A percentile compares a stretch with the other conserved stretches of the same genome.
Evolutionary conservation across 2,797 vertebrate genomes (phyloP).

Genomic region (Neostethus bicornis): DNA sequence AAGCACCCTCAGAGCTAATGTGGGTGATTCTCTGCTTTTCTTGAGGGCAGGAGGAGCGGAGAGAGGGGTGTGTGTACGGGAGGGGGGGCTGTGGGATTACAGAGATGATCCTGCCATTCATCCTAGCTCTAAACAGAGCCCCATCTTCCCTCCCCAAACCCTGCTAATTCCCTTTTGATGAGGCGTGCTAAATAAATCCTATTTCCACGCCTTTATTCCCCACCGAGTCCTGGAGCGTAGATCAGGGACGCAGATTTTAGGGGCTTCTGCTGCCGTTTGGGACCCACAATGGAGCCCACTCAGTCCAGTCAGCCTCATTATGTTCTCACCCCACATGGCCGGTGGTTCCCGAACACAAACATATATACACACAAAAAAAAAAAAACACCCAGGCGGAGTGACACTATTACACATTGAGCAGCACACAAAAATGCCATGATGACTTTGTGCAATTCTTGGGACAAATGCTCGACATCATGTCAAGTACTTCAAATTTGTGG

Average conservation of each 20-base stretch:
- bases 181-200: conserved; percentile 93
- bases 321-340: conserved; percentile 69
- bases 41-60: conserved; percentile 47
- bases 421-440: conserved; percentile 48
- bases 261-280: conserved; percentile 78
- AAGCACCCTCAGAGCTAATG: conserved; percentile 60
- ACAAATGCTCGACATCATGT: conserved; percentile 70
- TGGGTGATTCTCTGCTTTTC: conserved; percentile 64
- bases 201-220: conserved; percentile 85
- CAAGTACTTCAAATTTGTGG: conserved; percentile 63
- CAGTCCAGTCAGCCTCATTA: conserved; percentile 74
- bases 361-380: conserved; percentile 21
- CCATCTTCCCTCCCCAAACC: conserved; percentile 77
- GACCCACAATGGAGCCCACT: conserved; percentile 78
- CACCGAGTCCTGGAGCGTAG: conserved; percentile 87
- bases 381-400: conserved; percentile 40
- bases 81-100: conserved; percentile 66
- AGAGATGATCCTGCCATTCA: conserved; percentile 81
- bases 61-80: too few species aligned
- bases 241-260: conserved; percentile 88
- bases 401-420: conserved; percentile 59
- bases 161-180: conserved; percentile 87
- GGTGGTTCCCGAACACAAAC: conserved; percentile 57
- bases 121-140: conserved; percentile 75
- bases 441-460: conserved; percentile 62